Base-by-base conservation (phyloP, 1,140 invertebrate species). In the Trigoniulus corallinus region DNA sequence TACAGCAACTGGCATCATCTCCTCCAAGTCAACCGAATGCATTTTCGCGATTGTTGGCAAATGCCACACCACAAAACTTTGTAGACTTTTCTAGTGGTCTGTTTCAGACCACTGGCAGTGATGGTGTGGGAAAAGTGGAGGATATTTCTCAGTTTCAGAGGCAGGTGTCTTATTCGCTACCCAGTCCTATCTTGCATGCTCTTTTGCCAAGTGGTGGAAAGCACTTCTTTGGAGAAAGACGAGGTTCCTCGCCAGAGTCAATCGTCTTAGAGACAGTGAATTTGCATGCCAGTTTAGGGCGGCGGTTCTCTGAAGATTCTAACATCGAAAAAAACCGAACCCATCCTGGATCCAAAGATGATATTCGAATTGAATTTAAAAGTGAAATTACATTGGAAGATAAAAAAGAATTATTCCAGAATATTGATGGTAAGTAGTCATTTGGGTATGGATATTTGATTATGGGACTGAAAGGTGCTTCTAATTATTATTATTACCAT, bases 311-410 rank as follows among this genome's bases (percentile, higher is more conserved):
- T 15, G 15, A 34, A 7, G 15, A 34, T 34, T 15, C 15, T 15
- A 34, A 34, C 29, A 7, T 34, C 15, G 7, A 34, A n/a, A n/a
- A n/a, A n/a, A n/a, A n/a, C n/a, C n/a, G 75, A 80, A 53, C 84
- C 82, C 34, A 85, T 83, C 21, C 77, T 86, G 49, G 83, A 82
- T 48, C n/a, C 79, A 82, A 61, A 15, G 29, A 34, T 7, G 29
- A 34, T 34, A 34, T 34, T 34, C 7, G 29, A 34, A 69, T 89
- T 48, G 85, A 88, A 64, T 89, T 89, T 59, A 77, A 84, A 57
- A 88, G 84, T 62, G 87, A 92, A 78, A 87, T 94, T 47, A 88
- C 85, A 23, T 81, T 91, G 51, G 88, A 93, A 55, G 89, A 94
- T 62, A 91, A 87, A 78, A 87, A 88, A 4, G 87, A 91, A 66